A percentile compares a stretch with the other conserved stretches of the same genome.
phyloP scores from a whole-genome alignment of 2,888 invertebrate genomes.

The Pasiphila rectangulata region DNA sequence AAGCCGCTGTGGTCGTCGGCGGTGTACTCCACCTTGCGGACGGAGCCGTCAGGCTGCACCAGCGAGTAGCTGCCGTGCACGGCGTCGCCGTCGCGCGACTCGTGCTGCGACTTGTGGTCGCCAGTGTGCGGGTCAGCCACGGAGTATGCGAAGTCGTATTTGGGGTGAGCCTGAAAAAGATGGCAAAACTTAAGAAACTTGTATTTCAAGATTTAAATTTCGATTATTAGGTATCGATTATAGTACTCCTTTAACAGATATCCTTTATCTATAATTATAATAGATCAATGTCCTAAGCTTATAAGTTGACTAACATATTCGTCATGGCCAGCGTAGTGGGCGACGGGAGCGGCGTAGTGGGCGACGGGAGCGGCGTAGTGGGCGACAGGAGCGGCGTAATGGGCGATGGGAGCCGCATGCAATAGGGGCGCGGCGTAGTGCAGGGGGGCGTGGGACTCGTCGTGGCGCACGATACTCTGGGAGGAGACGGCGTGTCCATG shows the following conservation, averaged over 20 bases:
- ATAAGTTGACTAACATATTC: constrained; percentile 37
- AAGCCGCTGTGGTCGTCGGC: constrained; percentile 58
- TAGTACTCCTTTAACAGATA: too few species aligned
- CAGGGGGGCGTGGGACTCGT: constrained; percentile 43
- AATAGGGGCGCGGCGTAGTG: constrained; percentile 31
- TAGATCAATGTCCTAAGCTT: background rate
- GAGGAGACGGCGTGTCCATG: constrained; percentile 56
- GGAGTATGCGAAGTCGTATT: constrained; percentile 75
- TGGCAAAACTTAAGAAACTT: background rate
- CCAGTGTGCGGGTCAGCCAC: constrained; percentile 80
- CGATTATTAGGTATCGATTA: background rate
- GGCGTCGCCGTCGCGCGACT: constrained; percentile 74
- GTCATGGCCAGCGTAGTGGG: constrained; percentile 41
- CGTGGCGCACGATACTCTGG: constrained; percentile 62
- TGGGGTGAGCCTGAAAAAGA: constrained; percentile 54
- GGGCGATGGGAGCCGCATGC: constrained; percentile 38
- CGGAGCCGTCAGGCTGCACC: constrained; percentile 75
- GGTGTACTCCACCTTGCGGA: constrained; percentile 74
- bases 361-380: constrained; percentile 39
- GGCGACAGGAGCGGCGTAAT: constrained; percentile 42
- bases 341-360: too few species aligned
- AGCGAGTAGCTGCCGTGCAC: constrained; percentile 82
- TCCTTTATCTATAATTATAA: too few species aligned
- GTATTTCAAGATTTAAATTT: too few species aligned
- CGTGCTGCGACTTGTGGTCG: constrained; percentile 79